Base-by-base conservation (phyloP, 2,113 vertebrate genomes). In the Prionailurus bengalensis region DNA sequence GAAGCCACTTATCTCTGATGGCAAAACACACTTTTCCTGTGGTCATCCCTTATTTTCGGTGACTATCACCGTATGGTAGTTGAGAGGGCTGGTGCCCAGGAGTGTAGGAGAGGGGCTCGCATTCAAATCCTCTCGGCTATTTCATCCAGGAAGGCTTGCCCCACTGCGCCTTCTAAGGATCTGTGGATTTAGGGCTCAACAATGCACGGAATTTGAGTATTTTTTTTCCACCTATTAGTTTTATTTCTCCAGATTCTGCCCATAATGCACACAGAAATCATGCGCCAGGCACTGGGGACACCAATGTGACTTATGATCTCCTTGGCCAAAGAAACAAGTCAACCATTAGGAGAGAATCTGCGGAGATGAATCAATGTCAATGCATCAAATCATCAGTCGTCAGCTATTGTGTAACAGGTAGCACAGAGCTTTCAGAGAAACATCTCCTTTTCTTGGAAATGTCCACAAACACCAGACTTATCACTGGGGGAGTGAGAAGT, bases 321-420 rank as follows among this genome's bases (percentile, higher is more conserved):
- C 55, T 53, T 92, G 61, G 80, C 61, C 83, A 96, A 93, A 85
- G 36, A 58, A 85, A 96, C 63, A 83, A 58, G 81, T 80, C 14
- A 1, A 48, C 36, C 12, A 8, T 65, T 33, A 58, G 23, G 23
- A 53, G 1, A 94, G 58, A 63, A 61, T 5, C 23, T 2, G 3
- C 7, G 53, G 55, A 92, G 42, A 90, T 15, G 8, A 61, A 89
- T 45, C 81, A 65, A 68, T 48, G 42, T 79, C 66, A 95, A 74
- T 11, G 86, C 84, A 82, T 89, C 90, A 90, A 87, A n/a, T 91
- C 76, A 48, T 25, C 25, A 42, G 33, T 31, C 29, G 8, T 15
- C 63, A 78, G 89, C 33, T 31, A 29, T 73, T 61, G 36, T 63
- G 79, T 86, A 76, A 8, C 36, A 21, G 78, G 51, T 0, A 74